phyloP scores from a whole-genome alignment of 2,113 vertebrate species.

The Rana temporaria region DNA sequence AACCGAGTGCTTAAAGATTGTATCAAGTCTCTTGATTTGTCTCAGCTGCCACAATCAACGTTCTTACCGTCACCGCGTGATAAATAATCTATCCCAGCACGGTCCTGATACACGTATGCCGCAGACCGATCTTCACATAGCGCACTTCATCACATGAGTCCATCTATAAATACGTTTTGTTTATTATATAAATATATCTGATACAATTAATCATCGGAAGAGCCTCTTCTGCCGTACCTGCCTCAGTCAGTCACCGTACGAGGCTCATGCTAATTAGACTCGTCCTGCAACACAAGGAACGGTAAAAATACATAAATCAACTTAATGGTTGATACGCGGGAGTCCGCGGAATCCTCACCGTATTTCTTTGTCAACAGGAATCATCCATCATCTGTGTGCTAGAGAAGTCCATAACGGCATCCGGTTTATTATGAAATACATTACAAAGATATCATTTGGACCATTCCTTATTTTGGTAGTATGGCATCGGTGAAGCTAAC shows the following conservation, averaged over 20 bases:
- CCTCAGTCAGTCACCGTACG: background rate
- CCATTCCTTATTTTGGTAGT: too few species aligned
- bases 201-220: background rate
- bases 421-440: slow-evolving; percentile 1
- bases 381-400: background rate
- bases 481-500: too few species aligned
- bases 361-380: background rate
- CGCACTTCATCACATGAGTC: too few species aligned
- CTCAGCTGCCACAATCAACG: too few species aligned
- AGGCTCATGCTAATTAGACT: slow-evolving; percentile 26
- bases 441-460: too few species aligned
- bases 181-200: slow-evolving; percentile 4
- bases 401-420: background rate
- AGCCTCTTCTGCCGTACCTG: background rate
- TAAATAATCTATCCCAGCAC: too few species aligned
- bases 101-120: too few species aligned
- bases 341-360: background rate
- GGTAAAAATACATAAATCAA: slow-evolving; percentile 32
- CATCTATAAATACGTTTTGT: slow-evolving; percentile 28
- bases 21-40: too few species aligned
- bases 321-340: slow-evolving; percentile 13
- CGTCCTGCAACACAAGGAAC: slow-evolving; percentile 11
- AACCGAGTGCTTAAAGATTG: too few species aligned
- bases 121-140: too few species aligned
- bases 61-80: too few species aligned